phyloP scores from a whole-genome alignment of 2,113 vertebrate species.

The Catagonus wagneri region DNA sequence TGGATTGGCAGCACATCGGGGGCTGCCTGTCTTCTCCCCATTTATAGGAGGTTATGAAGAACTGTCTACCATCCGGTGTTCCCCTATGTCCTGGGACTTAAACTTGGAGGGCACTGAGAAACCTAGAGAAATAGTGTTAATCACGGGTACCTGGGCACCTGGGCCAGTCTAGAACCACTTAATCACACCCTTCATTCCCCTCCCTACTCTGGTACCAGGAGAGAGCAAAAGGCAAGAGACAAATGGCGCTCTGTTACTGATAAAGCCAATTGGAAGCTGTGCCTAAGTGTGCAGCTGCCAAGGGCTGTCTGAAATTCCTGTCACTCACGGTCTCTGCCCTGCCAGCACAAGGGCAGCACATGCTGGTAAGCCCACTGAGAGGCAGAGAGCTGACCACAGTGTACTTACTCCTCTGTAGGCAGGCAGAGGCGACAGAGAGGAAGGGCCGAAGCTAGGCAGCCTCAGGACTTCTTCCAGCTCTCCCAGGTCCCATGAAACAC shows the following conservation, averaged over 20 bases:
- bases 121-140: not conserved
- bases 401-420: not conserved
- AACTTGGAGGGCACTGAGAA: not conserved
- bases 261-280: not conserved
- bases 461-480: not conserved
- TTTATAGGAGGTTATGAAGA: not conserved
- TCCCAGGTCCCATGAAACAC: not conserved
- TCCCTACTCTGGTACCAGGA: not conserved
- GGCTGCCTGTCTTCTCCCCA: not conserved
- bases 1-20: not conserved
- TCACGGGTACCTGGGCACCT: not conserved
- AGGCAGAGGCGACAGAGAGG: not conserved
- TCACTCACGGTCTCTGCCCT: not conserved
- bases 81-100: not conserved
- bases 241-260: not conserved
- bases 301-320: not conserved
- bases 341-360: not conserved
- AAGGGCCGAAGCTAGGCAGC: not conserved
- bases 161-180: not conserved
- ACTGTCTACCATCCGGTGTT: not conserved
- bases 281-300: not conserved
- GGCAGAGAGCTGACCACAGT: not conserved
- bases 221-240: conserved; percentile 22
- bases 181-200: not conserved
- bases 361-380: not conserved